These are phyloP conservation scores for Clivina fossor DNA, from an alignment of 2,888 invertebrate genomes.

Conservation along the genomic window DNA sequence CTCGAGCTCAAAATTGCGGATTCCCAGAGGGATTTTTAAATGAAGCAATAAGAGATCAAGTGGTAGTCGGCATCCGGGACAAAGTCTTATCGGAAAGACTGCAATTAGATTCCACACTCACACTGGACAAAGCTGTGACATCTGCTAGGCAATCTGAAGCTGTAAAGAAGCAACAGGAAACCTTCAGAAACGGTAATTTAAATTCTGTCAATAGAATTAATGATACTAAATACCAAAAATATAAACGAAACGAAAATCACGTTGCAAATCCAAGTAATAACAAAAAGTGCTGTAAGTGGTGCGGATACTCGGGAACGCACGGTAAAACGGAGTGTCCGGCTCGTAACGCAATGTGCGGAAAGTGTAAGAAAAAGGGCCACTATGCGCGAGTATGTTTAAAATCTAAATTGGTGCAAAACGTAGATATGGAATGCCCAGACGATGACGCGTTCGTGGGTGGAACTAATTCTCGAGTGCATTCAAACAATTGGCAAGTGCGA, in stretches of 20 bases:
- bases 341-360: constrained; percentile 25
- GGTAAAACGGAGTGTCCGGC: constrained; percentile 21
- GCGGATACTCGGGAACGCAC: constrained; percentile 4
- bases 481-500: background rate
- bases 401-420: background rate
- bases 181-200: too few species aligned
- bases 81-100: constrained; percentile 26
- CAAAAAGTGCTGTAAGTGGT: constrained; percentile 9
- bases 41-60: constrained; percentile 32
- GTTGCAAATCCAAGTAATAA: background rate
- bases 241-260: background rate
- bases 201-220: too few species aligned
- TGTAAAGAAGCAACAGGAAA: constrained; percentile 30
- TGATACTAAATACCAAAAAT: background rate
- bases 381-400: constrained; percentile 22
- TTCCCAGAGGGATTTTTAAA: constrained; percentile 25
- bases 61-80: constrained; percentile 33
- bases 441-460: background rate
- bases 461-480: background rate
- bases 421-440: background rate
- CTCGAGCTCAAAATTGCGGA: constrained; percentile 25
- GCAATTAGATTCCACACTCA: constrained; percentile 27
- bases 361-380: constrained; percentile 18
- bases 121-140: constrained; percentile 31
- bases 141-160: constrained; percentile 23